Percentiles rank a stretch among this genome's conserved stretches.
phyloP scores from a whole-genome alignment of 2,113 vertebrate species.

The Aleadryas rufinucha region DNA sequence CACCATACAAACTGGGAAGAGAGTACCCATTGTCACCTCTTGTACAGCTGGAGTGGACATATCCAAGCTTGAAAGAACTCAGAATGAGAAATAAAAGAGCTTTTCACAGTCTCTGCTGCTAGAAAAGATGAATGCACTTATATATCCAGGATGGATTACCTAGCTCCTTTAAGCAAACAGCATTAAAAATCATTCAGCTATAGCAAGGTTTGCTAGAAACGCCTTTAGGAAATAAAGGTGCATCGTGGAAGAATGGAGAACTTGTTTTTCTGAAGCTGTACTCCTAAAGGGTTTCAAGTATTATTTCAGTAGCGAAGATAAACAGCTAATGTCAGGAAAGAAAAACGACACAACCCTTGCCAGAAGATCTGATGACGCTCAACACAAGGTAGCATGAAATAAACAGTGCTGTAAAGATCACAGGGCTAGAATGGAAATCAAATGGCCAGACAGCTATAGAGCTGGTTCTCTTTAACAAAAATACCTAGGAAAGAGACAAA shows the following conservation, averaged over 20 bases:
- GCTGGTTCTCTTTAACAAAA: not conserved
- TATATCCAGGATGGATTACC: not conserved
- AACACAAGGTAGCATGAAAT: not conserved
- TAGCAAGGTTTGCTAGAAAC: not conserved
- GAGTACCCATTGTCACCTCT: not conserved
- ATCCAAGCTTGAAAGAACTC: not conserved
- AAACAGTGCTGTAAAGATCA: conserved; percentile 14
- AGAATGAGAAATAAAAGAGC: not conserved
- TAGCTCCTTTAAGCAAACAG: not conserved
- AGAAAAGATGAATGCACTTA: not conserved
- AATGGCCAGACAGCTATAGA: not conserved
- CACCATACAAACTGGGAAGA: not conserved
- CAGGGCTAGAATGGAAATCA: not conserved
- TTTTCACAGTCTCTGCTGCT: not conserved
- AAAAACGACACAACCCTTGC: not conserved
- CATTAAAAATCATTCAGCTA: not conserved
- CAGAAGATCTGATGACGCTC: conserved; percentile 4
- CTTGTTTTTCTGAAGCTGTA: not conserved
- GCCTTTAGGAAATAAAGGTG: not conserved
- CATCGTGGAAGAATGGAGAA: not conserved
- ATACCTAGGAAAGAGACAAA: not conserved
- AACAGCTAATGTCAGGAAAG: conserved; percentile 8
- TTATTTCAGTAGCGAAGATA: conserved; percentile 1
- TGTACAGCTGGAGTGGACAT: not conserved
- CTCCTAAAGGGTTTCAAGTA: not conserved